Evolutionary conservation across 2,797 vertebrate genomes (phyloP), one percentile per base, ranked within the genome.

Genomic region (Eidolon dupreanum): DNA sequence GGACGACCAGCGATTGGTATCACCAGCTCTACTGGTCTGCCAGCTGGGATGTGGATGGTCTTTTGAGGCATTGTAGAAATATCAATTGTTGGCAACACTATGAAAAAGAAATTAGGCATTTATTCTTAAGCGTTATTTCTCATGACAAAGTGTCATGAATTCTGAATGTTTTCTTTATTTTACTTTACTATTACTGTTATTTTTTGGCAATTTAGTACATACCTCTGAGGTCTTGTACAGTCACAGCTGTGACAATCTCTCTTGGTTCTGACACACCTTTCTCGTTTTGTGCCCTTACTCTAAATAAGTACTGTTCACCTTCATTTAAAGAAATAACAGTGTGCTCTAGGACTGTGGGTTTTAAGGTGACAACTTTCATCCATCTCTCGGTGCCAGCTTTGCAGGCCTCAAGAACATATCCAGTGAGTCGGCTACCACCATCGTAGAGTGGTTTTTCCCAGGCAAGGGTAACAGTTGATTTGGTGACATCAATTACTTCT

Each of bases 391-490:
- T 99, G 92, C 99, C 99, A 87, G 99, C 99, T 98, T 98, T 99
- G 98, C 99, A 99, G 97, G 99, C 99, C 98, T 99, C 99, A 41
- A 99, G 98, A 53, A 99, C 93, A 53, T 99, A 99, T 84, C 99
- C 99, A 0, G 98, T 99, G 96, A 99, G 97, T 97, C 99, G 99
- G 98, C 99, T 99, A 83, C 99, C 99, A 28, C 99, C 99, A 81
- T 99, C 99, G 7, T 99, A 99, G 77, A 99, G 99, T 12, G 99
- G 99, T 97, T 99, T 99, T 95, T 99, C 99, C 99, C 99, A 99
- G 86, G 99, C 99, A 87, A 99, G 99, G 33, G 98, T 98, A 66
- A 99, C 99, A 1, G 99, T 99, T 93, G 98, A 99, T 98, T 99
- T 99, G 90, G 99, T 99, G 94, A 99, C 98, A 78, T 99, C 99